Evolutionary conservation across 2,113 vertebrate species (phyloP), one percentile per base, ranked within the genome.

Genomic region (Antennarius striatus): DNA sequence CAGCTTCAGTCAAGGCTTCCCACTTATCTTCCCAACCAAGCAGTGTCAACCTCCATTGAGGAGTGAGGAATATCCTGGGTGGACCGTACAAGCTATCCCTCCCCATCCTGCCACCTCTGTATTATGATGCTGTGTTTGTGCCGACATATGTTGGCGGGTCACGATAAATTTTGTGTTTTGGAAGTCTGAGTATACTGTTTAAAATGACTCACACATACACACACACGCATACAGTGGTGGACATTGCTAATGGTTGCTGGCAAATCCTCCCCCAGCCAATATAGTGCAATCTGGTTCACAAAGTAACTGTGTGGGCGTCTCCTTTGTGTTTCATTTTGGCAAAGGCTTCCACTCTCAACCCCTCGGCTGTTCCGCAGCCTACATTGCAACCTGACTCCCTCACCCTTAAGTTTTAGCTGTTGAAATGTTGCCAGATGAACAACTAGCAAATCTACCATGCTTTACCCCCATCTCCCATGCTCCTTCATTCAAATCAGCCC

Each of bases 1-100:
- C 81, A 77, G 78, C 87, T 63, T 81, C 81, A 77, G 78, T 87
- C 83, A 84, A 81, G 83, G 71, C 67, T 78, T 57, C 73, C 65
- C 74, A 82, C 90, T 84, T 83, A 90, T 90, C 87, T 88, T 62
- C 39, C 63, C 6, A 86, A 86, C 84, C 88, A 83, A 67, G 79
- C 79, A 3, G 75, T 86, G 86, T 86, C 85, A 83, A 67, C 79
- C 77, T 75, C 45, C 70, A 15, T 10, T 86, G 76, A 86, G 3
- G 4, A 36, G 61, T 84, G 22, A 22, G 22, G 2, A 88, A 89
- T 89, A 77, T 76, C 59, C 79, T 40, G 56, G 78, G 71, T 67
- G 53, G 72, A 56, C 61, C 39, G 46, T 50, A 68, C 78, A 51
- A 66, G 81, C 82, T 80, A 66, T 81, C 77, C 63, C 67, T 66